A percentile compares a stretch with the other conserved stretches of the same genome.
Conservation (phyloP, 2,888 invertebrate genomes). For the Odontomyia ornata region DNA sequence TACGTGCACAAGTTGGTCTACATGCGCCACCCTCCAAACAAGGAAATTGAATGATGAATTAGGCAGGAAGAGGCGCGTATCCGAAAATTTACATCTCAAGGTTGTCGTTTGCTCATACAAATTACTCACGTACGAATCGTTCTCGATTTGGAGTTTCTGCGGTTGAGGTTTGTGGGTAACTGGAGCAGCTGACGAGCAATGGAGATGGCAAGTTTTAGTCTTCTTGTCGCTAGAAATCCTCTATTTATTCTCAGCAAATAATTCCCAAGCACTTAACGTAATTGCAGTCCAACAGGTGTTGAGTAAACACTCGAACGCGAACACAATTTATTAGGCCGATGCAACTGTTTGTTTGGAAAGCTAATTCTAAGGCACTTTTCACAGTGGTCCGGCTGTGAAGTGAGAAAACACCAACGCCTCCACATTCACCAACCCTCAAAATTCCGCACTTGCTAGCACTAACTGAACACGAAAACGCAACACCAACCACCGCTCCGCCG, state of each 20-base stretch:
- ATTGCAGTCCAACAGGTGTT: background rate
- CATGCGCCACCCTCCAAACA: background rate
- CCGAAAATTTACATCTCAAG: background rate
- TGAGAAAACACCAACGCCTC: background rate
- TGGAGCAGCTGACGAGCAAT: no score
- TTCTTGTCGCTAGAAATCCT: no score
- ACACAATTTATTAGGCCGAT: background rate
- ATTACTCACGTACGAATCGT: background rate
- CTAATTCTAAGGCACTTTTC: background rate
- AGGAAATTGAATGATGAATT: background rate
- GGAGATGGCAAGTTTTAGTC: no score
- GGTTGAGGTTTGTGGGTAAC: background rate
- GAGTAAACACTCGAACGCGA: background rate
- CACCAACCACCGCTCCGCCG: background rate
- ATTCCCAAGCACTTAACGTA: background rate
- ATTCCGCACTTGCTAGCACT: background rate
- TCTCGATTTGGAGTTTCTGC: background rate
- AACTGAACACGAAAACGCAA: background rate
- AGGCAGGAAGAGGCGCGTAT: background rate
- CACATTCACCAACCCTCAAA: background rate
- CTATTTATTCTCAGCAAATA: background rate
- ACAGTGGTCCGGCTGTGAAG: background rate
- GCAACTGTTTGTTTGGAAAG: background rate
- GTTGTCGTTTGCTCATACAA: background rate
- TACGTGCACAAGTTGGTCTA: background rate